Evolutionary conservation across 2,888 invertebrate species (phyloP).

Genomic region (Steinernema hermaphroditum): DNA sequence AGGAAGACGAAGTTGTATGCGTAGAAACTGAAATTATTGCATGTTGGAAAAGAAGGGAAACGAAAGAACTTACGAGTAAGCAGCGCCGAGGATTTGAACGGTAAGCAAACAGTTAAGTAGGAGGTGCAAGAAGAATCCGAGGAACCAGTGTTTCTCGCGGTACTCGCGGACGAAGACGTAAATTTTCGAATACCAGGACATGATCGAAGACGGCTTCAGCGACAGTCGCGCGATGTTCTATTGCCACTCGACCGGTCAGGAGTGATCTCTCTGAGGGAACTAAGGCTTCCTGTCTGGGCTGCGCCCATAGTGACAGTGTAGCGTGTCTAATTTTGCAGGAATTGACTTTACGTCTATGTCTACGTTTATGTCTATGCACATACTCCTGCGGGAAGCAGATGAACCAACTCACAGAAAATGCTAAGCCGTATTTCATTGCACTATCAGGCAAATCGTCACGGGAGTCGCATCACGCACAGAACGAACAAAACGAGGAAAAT

Average conservation of each 20-base stretch:
- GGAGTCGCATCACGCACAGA: too few relatives aligned
- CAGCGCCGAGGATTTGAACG: conserved; percentile 32
- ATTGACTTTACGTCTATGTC: too few relatives aligned
- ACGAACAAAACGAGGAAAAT: too few relatives aligned
- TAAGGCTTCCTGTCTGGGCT: too few relatives aligned
- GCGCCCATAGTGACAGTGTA: too few relatives aligned
- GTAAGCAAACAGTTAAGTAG: conserved; percentile 37
- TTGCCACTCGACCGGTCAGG: background rate
- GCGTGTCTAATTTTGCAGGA: too few relatives aligned
- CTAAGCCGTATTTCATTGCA: too few relatives aligned
- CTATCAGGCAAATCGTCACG: too few relatives aligned
- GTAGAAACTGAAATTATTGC: conserved; percentile 38
- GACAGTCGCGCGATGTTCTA: background rate
- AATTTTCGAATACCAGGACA: conserved; percentile 61
- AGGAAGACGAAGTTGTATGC: conserved; percentile 39
- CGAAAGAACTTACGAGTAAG: conserved; percentile 38
- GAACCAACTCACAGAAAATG: too few relatives aligned
- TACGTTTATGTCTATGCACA: too few relatives aligned
- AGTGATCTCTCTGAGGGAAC: background rate
- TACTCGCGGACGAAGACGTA: conserved; percentile 53
- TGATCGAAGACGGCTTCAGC: conserved; percentile 31
- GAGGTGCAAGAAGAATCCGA: conserved; percentile 37
- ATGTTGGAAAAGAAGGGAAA: too few relatives aligned
- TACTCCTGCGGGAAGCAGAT: too few relatives aligned
- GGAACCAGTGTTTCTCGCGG: conserved; percentile 39